A percentile compares a stretch with the other conserved stretches of the same genome.
Conservation (phyloP, 2,113 vertebrate species). For the Peucedramus taeniatus region DNA sequence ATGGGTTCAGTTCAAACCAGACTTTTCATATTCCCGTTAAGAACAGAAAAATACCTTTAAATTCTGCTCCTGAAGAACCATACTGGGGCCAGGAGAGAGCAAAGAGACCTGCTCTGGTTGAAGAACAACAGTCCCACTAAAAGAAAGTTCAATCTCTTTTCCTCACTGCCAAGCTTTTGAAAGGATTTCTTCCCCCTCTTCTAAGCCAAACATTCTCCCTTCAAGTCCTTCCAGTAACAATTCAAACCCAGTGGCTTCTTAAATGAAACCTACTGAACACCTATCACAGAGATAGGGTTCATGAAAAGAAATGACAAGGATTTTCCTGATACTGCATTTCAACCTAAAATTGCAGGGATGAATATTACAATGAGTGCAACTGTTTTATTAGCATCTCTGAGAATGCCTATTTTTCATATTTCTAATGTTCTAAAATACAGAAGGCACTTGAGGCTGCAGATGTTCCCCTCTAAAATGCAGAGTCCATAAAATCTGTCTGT, state of each 20-base stretch:
- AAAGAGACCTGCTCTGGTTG: background rate
- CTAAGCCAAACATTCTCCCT: background rate
- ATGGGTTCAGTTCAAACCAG: background rate
- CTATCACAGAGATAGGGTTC: background rate
- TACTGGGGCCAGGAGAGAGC: accelerated
- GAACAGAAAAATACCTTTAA: background rate
- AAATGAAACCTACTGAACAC: background rate
- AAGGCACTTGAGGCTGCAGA: constrained; percentile 9
- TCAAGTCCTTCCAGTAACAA: background rate
- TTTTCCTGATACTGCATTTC: background rate
- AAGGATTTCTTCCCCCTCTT: accelerated
- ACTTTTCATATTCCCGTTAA: background rate
- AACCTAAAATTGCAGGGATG: background rate
- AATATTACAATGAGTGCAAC: background rate
- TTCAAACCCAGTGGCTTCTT: background rate
- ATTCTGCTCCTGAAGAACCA: accelerated
- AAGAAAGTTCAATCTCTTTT: background rate
- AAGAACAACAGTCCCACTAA: background rate
- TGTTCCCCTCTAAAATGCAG: constrained; percentile 5
- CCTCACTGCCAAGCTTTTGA: background rate
- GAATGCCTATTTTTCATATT: background rate
- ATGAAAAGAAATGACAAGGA: background rate
- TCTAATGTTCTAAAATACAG: background rate
- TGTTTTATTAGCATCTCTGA: background rate
- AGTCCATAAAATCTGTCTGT: background rate